Evolutionary conservation across 1,140 invertebrate genomes (phyloP), one percentile per base, ranked within the genome.

Genomic region (Melipona quadrifasciata): DNA sequence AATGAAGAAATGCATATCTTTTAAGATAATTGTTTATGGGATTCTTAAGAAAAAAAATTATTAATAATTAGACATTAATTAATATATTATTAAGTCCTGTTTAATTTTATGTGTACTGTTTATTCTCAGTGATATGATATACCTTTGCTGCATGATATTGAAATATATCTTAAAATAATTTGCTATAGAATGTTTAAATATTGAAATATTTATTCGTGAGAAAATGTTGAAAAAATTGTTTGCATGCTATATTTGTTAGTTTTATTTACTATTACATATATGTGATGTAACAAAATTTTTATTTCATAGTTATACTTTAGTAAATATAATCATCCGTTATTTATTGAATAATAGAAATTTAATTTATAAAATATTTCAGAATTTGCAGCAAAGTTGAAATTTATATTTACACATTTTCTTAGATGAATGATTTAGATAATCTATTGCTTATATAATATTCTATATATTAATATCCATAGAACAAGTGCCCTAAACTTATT

Each of bases 1-100:
- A 83, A 80, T 87, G 47, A 89, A 86, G 84, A 87, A 82, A 88
- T 89, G 90, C 91, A 91, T 92, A 92, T 91, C 90, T 85, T 91
- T 87, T 70, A 39, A 87, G 39, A 80, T 89, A 78, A 89, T 88
- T 85, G 71, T 86, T 88, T 85, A 82, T 78, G 64, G 47, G 77
- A 89, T 86, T 90, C 89, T 87, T 85, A 89, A 83, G 65, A 76
- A 57, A 57, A 80, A 58, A 31, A 47, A 85, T 90, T 90, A 90
- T 88, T 65, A 81, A 82, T 86, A 86, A 64, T 31, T 87, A 89
- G 80, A n/a, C 53, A 82, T 68, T 91, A 91, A 86, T 68, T 68
- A 81, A 82, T 78, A 86, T 80, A 82, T 77, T 88, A 84, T 90
- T 90, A 82, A 85, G 87, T 84, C 39, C 55, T 57, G 78, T 73